These are phyloP conservation scores for Bhutanitis thaidina DNA, from an alignment of 2,888 invertebrate genomes.

Conservation along the genomic window DNA sequence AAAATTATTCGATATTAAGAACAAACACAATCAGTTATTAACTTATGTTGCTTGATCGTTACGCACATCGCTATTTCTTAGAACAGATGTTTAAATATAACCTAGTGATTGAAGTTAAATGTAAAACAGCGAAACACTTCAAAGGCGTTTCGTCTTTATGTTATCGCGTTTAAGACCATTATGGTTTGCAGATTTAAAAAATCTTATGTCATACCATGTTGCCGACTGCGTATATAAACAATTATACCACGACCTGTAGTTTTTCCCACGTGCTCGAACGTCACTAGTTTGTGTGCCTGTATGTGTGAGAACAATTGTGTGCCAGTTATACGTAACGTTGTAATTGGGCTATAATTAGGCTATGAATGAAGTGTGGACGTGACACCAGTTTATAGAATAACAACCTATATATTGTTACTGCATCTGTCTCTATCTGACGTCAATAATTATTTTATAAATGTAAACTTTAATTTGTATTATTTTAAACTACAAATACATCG, in stretches of 20 bases:
- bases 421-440: too few species aligned
- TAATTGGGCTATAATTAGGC: constrained; percentile 44
- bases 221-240: constrained; percentile 33
- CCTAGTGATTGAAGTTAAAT: background rate
- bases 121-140: background rate
- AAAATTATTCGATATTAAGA: background rate
- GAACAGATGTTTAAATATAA: constrained; percentile 16
- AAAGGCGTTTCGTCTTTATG: constrained; percentile 1
- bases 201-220: constrained; percentile 16
- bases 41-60: constrained; percentile 6
- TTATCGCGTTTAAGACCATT: background rate
- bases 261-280: constrained; percentile 36
- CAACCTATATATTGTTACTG: too few species aligned
- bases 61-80: constrained; percentile 16
- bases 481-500: too few species aligned
- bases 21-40: constrained; percentile 3
- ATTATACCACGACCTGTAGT: constrained; percentile 35
- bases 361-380: constrained; percentile 42
- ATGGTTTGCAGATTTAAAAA: constrained; percentile 1
- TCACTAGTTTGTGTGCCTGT: constrained; percentile 22
- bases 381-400: too few species aligned
- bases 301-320: constrained; percentile 12
- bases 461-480: too few species aligned
- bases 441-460: constrained; percentile 13
- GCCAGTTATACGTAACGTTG: constrained; percentile 24